Conservation (phyloP, 2,888 invertebrate genomes). For the Cerceris rybyensis region DNA sequence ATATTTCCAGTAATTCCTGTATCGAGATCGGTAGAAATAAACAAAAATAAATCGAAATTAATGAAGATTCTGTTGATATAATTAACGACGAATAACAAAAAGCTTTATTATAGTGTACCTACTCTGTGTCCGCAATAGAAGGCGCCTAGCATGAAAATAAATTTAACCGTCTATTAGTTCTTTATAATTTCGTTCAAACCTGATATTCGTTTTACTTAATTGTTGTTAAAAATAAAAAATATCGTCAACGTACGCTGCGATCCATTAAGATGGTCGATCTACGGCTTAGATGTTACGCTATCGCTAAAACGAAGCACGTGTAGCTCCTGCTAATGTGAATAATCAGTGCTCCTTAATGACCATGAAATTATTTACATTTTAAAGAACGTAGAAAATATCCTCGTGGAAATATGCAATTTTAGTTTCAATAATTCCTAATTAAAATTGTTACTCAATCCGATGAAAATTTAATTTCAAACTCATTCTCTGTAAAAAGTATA, state of each 20-base stretch:
- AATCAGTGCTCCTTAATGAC: conserved; percentile 20
- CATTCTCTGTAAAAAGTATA: no score
- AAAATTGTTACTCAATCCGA: not conserved
- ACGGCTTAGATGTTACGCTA: conserved; percentile 8
- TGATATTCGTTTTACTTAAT: conserved; percentile 46
- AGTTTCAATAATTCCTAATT: not conserved
- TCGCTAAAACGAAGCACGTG: conserved; percentile 23
- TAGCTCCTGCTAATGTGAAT: conserved; percentile 48
- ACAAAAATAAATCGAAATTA: conserved; percentile 27
- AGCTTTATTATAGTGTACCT: conserved; percentile 74
- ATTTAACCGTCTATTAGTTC: conserved; percentile 76
- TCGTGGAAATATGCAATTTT: not conserved
- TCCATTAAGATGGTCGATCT: conserved; percentile 54
- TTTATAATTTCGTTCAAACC: conserved; percentile 52
- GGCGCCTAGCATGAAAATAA: conserved; percentile 81
- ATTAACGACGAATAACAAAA: conserved; percentile 48
- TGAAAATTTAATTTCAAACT: no score
- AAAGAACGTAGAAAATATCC: not conserved
- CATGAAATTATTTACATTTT: not conserved
- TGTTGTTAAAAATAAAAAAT: conserved; percentile 49
- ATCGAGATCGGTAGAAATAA: conserved; percentile 17
- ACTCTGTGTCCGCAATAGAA: conserved; percentile 81
- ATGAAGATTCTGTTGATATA: conserved; percentile 9
- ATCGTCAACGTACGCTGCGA: conserved; percentile 57
- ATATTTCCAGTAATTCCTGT: no score